Evolutionary conservation across 1,140 invertebrate species (phyloP).

Genomic region (Brachionus paranguensis): DNA sequence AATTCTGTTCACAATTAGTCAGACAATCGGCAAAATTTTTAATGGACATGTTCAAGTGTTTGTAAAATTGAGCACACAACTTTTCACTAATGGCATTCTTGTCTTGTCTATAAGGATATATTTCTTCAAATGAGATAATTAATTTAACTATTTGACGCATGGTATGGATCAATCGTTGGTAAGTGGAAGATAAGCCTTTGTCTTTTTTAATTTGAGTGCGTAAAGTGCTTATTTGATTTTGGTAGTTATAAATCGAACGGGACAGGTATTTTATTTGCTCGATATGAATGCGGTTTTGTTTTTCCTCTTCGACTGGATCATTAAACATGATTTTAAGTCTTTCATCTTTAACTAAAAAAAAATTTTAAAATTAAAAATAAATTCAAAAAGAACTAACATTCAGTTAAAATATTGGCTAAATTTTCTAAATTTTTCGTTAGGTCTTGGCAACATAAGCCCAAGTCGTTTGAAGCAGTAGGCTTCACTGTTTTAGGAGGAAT

Average conservation of each 20-base stretch:
- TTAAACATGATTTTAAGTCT: slow-evolving; percentile 6
- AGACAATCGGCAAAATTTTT: not conserved
- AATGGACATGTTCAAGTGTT: not conserved
- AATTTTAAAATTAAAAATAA: not conserved
- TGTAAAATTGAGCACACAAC: slow-evolving; percentile 1
- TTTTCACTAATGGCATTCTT: slow-evolving; percentile 13
- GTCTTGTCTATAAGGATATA: slow-evolving; percentile 14
- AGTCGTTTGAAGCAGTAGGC: not conserved
- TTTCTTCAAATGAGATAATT: not conserved
- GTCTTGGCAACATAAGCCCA: not conserved
- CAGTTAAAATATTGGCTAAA: not conserved
- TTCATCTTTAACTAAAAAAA: slow-evolving; percentile 2
- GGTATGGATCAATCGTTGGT: not conserved
- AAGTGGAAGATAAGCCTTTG: not conserved
- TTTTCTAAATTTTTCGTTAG: not conserved
- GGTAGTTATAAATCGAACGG: not conserved
- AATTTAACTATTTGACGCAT: slow-evolving; percentile 4
- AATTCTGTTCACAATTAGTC: not conserved
- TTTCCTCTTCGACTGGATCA: slow-evolving; percentile 17
- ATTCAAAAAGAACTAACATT: not conserved
- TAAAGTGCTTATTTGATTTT: slow-evolving; percentile 14
- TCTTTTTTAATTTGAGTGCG: not conserved
- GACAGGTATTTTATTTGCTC: slow-evolving; percentile 30
- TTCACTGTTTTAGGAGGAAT: not conserved
- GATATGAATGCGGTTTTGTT: not conserved